Conservation (phyloP, 2,113 vertebrate species). For the Crotophaga sulcirostris region DNA sequence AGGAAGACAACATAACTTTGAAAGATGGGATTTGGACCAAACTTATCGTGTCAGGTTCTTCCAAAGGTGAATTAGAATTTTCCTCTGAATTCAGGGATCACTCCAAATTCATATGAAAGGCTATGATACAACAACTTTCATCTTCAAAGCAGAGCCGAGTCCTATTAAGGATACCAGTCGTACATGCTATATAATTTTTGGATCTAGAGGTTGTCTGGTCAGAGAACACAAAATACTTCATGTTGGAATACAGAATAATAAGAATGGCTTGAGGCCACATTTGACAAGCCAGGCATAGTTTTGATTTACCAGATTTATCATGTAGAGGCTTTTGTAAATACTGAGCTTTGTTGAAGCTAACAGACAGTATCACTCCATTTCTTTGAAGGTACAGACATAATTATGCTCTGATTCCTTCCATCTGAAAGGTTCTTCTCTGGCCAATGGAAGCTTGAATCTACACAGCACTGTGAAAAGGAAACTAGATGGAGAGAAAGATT, state of each 20-base stretch:
- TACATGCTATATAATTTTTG: neutral
- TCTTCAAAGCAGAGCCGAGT: neutral
- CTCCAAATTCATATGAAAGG: neutral
- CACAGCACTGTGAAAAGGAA: constrained; percentile 92
- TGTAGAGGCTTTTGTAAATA: neutral
- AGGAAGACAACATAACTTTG: neutral
- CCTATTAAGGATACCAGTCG: neutral
- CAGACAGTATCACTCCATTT: neutral
- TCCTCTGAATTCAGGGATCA: neutral
- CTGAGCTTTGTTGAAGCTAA: neutral
- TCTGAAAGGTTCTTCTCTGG: constrained; percentile 81
- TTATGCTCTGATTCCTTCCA: constrained; percentile 44
- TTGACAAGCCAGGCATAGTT: neutral
- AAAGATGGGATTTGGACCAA: neutral
- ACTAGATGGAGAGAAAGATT: constrained; percentile 89
- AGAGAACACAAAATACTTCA: neutral
- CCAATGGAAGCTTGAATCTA: constrained; percentile 86
- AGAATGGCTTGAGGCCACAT: neutral
- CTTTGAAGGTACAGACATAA: neutral
- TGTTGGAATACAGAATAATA: neutral
- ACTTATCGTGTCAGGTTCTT: neutral
- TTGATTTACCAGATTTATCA: neutral
- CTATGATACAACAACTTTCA: neutral
- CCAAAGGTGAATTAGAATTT: neutral
- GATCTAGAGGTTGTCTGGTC: neutral